phyloP scores from a whole-genome alignment of 1,140 invertebrate genomes.

The Listronotus oregonensis region DNA sequence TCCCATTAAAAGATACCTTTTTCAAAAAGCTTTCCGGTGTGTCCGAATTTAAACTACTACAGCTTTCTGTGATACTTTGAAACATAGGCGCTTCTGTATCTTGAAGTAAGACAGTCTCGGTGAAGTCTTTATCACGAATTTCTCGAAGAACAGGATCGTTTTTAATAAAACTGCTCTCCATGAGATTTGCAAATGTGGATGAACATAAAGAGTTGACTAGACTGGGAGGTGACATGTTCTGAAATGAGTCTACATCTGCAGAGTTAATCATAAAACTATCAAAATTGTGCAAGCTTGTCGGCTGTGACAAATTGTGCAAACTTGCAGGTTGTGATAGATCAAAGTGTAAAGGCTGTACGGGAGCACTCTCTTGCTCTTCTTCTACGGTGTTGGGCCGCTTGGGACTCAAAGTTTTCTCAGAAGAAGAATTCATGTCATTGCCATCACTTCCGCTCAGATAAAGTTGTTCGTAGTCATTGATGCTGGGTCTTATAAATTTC shows the following conservation, averaged over 20 bases:
- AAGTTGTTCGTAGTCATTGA: slow-evolving; percentile 54
- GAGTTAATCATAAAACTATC: slow-evolving; percentile 45
- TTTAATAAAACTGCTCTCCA: slow-evolving; percentile 55
- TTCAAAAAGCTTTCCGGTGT: slow-evolving; percentile 48
- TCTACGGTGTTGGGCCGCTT: slow-evolving; percentile 17
- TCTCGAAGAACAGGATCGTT: slow-evolving; percentile 53
- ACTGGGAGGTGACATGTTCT: slow-evolving; percentile 55
- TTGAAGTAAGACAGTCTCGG: slow-evolving; percentile 45
- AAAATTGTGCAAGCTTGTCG: slow-evolving; percentile 48
- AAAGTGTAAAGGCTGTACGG: slow-evolving; percentile 45
- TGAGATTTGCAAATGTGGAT: slow-evolving; percentile 54
- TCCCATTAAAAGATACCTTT: slow-evolving; percentile 38
- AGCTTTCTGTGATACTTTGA: slow-evolving; percentile 52
- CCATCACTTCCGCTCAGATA: slow-evolving; percentile 39
- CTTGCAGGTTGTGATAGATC: slow-evolving; percentile 50
- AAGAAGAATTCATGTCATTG: slow-evolving; percentile 24
- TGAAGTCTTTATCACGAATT: slow-evolving; percentile 53
- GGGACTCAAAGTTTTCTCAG: slow-evolving; percentile 1
- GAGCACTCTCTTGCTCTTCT: slow-evolving; percentile 21
- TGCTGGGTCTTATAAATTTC: slow-evolving; percentile 52
- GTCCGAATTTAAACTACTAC: slow-evolving; percentile 50
- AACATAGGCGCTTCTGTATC: slow-evolving; percentile 49
- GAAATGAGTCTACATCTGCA: slow-evolving; percentile 48
- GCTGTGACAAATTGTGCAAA: slow-evolving; percentile 49
- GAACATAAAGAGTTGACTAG: slow-evolving; percentile 55